Conservation (phyloP, 2,113 vertebrate species). For the Myodes glareolus region DNA sequence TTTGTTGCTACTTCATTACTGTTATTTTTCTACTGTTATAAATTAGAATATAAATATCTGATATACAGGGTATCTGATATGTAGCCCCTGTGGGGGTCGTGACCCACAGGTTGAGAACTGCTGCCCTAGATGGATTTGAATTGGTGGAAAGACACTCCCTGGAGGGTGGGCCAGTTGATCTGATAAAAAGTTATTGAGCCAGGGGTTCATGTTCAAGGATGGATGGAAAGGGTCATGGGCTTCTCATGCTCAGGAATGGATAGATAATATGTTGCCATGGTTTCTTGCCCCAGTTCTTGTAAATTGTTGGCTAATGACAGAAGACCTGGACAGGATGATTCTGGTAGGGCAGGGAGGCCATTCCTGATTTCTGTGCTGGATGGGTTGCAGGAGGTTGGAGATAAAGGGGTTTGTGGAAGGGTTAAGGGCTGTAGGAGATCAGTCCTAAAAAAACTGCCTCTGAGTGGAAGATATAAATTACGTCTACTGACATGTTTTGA, state of each 20-base stretch:
- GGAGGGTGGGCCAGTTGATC: neutral
- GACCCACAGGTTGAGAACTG: neutral
- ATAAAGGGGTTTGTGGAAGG: neutral
- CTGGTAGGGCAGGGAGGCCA: neutral
- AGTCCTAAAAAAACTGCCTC: neutral
- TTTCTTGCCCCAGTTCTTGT: neutral
- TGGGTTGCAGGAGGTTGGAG: neutral
- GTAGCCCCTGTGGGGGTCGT: neutral
- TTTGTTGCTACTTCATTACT: neutral
- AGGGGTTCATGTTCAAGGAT: neutral
- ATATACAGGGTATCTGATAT: neutral
- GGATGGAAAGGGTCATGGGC: neutral
- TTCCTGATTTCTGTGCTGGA: neutral
- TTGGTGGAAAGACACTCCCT: neutral
- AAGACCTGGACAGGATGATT: neutral
- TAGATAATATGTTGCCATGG: neutral
- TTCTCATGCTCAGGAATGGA: neutral
- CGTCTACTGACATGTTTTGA: neutral
- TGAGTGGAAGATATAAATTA: neutral
- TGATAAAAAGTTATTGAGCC: neutral
- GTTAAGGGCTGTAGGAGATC: conserved; percentile 1
- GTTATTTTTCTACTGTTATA: neutral
- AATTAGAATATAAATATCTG: neutral
- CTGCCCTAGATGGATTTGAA: neutral
- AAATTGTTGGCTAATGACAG: neutral